Evolutionary conservation across 2,113 vertebrate genomes (phyloP).

Genomic region (Fukomys damarensis): DNA sequence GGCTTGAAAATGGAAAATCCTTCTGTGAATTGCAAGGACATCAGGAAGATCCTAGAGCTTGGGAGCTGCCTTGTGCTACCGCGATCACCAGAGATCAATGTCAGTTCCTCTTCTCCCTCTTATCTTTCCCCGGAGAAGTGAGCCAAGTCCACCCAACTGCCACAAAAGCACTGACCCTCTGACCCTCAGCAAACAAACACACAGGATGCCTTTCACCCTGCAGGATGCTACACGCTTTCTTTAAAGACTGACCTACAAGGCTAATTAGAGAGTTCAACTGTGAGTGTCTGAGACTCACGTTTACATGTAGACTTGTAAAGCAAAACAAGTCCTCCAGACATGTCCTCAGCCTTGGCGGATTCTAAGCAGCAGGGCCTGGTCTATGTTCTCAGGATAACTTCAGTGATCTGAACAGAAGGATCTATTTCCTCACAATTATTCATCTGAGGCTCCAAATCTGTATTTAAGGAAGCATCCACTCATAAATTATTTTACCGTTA

Average conservation of each 20-base stretch:
- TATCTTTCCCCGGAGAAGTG: conserved; percentile 47
- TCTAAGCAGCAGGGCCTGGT: not conserved
- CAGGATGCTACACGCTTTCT: conserved; percentile 74
- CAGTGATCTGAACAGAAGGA: conserved; percentile 44
- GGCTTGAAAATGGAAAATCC: conserved; percentile 26
- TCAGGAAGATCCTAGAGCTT: not conserved
- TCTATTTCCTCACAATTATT: not conserved
- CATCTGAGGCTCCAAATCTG: not conserved
- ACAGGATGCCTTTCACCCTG: conserved; percentile 81
- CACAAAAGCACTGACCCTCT: conserved; percentile 87
- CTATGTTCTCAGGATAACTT: conserved; percentile 59
- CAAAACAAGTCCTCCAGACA: conserved; percentile 75
- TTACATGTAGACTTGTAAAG: conserved; percentile 74
- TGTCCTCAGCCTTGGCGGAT: not conserved
- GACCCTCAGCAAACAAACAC: conserved; percentile 87
- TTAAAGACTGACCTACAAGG: conserved; percentile 79
- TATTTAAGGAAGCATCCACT: not conserved
- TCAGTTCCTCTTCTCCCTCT: not conserved
- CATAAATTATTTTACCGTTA: not conserved
- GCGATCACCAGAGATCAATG: not conserved
- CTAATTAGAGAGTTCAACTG: conserved; percentile 86
- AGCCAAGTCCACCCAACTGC: conserved; percentile 78
- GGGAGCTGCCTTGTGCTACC: not conserved
- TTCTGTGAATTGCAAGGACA: not conserved
- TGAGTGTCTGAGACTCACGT: conserved; percentile 76